Percentiles rank a stretch among this genome's conserved stretches.
phyloP scores from a whole-genome alignment of 2,113 vertebrate genomes.

The Aviceda subcristata region DNA sequence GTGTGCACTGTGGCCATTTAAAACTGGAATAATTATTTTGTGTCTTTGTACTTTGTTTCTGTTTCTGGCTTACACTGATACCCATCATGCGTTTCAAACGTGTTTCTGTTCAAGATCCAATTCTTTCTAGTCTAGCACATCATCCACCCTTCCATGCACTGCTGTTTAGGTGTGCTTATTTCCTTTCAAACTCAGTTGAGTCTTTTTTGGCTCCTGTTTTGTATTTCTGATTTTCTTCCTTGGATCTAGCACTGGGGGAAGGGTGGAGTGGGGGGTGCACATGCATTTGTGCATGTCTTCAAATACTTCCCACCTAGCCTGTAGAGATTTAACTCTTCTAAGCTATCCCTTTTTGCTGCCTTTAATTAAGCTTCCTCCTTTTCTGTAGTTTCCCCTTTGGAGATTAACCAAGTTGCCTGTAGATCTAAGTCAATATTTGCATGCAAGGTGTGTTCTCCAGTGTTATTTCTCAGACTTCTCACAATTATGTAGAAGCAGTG shows the following conservation, averaged over 20 bases:
- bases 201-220: neutral
- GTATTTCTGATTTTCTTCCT: neutral
- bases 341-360: neutral
- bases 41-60: neutral
- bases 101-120: constrained; percentile 16
- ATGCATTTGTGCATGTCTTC: neutral
- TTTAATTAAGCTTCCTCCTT: neutral
- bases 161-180: neutral
- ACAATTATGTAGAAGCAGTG: neutral
- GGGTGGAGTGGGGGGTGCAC: too few relatives aligned
- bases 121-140: neutral
- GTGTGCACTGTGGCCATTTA: neutral
- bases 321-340: neutral
- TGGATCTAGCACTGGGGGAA: neutral
- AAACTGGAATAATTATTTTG: neutral
- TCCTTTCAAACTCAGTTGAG: neutral
- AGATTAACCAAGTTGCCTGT: neutral
- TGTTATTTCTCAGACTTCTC: neutral
- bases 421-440: neutral
- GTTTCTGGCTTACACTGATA: neutral
- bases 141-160: neutral
- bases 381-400: neutral
- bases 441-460: neutral
- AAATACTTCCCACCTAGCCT: neutral
- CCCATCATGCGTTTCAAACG: neutral